Base-by-base conservation (phyloP, 2,113 vertebrate species). In the Spilogale gracilis region DNA sequence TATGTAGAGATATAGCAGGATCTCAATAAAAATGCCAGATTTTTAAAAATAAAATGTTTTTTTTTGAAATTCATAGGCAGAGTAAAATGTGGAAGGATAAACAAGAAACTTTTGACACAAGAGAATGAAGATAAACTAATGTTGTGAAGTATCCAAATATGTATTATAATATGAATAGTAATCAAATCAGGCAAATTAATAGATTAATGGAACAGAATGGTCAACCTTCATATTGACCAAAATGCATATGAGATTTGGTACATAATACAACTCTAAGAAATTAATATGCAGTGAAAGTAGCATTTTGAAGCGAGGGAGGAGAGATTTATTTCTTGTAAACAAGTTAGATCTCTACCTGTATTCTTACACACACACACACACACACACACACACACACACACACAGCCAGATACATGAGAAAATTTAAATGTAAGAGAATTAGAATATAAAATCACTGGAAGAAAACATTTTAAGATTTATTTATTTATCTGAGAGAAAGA, bases 251-350 rank as follows among this genome's bases (percentile, higher is more conserved):
- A 48, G 10, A 16, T 38, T 56, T 84, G 23, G 23, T 84, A 94
- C 69, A 30, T 38, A 79, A 16, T 27, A 93, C 54, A 79, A 48
- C 58, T 43, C 63, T 14, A 65, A 60, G 25, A 84, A 94, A 74
- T 83, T 88, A 63, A 23, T 67, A 21, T 32, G 23, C 71, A 23
- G 65, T 74, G 4, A 79, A 93, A 18, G 18, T 83, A 60, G 32
- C 38, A 73, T 86, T 97, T 91, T 38, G 92, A 63, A 67, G 23
- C 32, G 89, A 69, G 54, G 21, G n/a, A 85, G 52, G 50, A 52
- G 45, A 60, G 60, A 65, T 54, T 58, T 12, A 76, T 90, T 78
- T 83, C 23, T 16, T 71, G 1, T 69, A 43, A 83, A 79, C 17
- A 60, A 81, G 63, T 82, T 56, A 95, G 71, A 90, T 80, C 6